Conservation (phyloP, 2,797 vertebrate species). For the Scyliorhinus canicula region DNA sequence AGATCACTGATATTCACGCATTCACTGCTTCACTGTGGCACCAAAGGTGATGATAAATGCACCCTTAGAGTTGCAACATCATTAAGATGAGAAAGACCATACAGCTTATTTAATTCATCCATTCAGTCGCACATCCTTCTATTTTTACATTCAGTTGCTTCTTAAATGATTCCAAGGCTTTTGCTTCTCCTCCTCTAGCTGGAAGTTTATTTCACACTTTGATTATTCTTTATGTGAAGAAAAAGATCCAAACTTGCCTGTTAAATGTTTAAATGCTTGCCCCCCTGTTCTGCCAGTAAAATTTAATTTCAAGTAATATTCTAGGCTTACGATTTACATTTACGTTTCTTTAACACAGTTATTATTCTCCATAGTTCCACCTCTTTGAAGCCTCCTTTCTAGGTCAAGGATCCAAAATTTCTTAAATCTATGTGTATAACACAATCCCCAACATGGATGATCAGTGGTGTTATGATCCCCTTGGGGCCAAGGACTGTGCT, state of each 20-base stretch:
- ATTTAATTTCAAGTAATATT: not conserved
- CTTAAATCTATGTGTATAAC: not conserved
- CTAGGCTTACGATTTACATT: not conserved
- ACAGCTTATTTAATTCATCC: not conserved
- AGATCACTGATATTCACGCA: not conserved
- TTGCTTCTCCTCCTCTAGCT: not conserved
- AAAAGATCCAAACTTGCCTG: not conserved
- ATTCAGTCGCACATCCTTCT: not conserved
- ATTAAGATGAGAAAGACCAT: not conserved
- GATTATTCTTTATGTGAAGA: not conserved
- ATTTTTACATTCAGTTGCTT: not conserved
- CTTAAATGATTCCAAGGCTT: not conserved
- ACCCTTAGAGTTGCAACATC: not conserved
- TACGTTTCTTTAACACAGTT: not conserved
- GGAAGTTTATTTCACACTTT: not conserved
- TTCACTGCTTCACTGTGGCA: not conserved
- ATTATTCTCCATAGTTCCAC: too few species aligned
- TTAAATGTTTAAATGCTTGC: not conserved
- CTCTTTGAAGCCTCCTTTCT: not conserved
- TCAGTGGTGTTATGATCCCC: too few species aligned
- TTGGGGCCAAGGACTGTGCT: too few species aligned
- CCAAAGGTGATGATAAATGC: not conserved
- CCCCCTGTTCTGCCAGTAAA: not conserved
- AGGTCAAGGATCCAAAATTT: not conserved
- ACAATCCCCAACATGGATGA: not conserved